Evolutionary conservation across 2,797 vertebrate species (phyloP), one percentile per base, ranked within the genome.

Genomic region (Xenopus petersii): DNA sequence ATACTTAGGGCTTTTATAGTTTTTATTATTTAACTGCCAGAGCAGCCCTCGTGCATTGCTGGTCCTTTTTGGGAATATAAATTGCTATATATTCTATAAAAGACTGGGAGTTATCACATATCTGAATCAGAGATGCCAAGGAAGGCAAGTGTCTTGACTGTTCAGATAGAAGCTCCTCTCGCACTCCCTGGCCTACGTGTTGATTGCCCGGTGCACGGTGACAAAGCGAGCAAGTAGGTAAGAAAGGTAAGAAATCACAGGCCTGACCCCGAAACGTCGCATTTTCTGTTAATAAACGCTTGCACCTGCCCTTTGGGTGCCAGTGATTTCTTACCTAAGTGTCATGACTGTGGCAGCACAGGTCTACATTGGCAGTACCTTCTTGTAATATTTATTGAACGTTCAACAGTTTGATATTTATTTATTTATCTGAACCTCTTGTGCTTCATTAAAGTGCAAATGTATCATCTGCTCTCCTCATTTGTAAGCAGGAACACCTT

Each of bases 401-500:
- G 26, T 30, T 51, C 61, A 51, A 47, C 24, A 42, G 51, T 64
- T 70, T 64, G 58, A 69, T 70, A 75, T 75, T 63, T 56, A 63
- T 63, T 75, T 70, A 26, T 69, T 75, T 64, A 26, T 64, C 69
- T 58, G 59, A 24, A 62, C 61, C 65, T 12, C 21, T 64, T 64
- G 62, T 75, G 67, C 51, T 64, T 70, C 51, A 75, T 75, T 75
- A 75, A 75, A 64, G 12, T 51, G 11, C 49, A 51, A 15, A 15
- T 12, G 10, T 51, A 12, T 51, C 2, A 51, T 9, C 36, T 42
- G 36, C 36, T 6, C 5, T 42, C 36, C 36, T 42, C 8, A 42
- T 42, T 42, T 42, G 36, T 42, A 42, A 6, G 36, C 36, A 6
- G 6, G 36, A 3, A 42, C 6, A 1, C 36, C 36, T 42, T 5